phyloP scores from a whole-genome alignment of 2,888 invertebrate genomes.

The Tinea semifulvella region DNA sequence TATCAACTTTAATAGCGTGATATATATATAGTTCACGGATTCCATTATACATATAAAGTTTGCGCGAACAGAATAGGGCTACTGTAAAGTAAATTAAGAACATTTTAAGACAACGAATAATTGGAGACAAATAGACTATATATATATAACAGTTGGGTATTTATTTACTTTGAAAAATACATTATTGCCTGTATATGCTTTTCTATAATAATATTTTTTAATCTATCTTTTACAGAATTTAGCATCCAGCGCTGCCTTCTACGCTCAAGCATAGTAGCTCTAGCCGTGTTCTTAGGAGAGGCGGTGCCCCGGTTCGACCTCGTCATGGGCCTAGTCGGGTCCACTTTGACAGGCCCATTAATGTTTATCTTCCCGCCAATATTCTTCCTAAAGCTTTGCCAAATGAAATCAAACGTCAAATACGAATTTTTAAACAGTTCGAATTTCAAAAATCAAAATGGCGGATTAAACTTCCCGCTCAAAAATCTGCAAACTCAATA shows the following conservation, averaged over 20 bases:
- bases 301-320: constrained; percentile 86
- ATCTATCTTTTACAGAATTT: constrained; percentile 69
- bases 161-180: too few relatives aligned
- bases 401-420: constrained; percentile 35
- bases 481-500: constrained; percentile 32
- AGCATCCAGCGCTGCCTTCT: constrained; percentile 75
- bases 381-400: constrained; percentile 76
- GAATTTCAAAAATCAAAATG: constrained; percentile 17
- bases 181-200: too few relatives aligned
- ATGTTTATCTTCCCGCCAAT: constrained; percentile 87
- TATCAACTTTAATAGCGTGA: too few relatives aligned
- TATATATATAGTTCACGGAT: too few relatives aligned
- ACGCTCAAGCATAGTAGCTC: constrained; percentile 73
- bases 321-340: constrained; percentile 87
- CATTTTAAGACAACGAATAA: too few relatives aligned
- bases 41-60: too few relatives aligned
- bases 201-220: neutral
- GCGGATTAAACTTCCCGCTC: constrained; percentile 32
- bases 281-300: constrained; percentile 81
- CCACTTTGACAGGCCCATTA: constrained; percentile 82
- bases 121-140: too few relatives aligned
- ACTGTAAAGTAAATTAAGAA: too few relatives aligned
- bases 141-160: too few relatives aligned
- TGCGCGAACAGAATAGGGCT: too few relatives aligned
- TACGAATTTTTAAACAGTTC: neutral